Percentiles rank a stretch among this genome's conserved stretches.
These are phyloP conservation scores for Aleiodes sp. DNA, from an alignment of 1,140 invertebrate genomes.

Conservation along the genomic window DNA sequence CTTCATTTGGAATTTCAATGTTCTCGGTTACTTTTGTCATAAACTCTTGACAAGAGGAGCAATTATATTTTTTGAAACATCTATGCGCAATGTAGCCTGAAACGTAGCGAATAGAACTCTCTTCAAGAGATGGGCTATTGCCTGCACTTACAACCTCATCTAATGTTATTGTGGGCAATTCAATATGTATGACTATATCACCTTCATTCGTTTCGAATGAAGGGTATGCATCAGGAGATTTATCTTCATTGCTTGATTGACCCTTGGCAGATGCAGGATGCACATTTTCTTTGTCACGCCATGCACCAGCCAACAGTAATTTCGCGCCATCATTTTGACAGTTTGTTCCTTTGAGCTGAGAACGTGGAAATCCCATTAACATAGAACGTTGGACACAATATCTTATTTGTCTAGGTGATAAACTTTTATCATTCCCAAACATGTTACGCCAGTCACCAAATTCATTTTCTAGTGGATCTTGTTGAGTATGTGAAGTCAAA, in stretches of 20 bases:
- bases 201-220: too few relatives aligned
- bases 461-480: conserved; percentile 41
- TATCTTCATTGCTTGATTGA: too few relatives aligned
- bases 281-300: neutral
- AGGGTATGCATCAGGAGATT: too few relatives aligned
- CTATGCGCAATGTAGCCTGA: conserved; percentile 25
- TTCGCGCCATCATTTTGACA: neutral
- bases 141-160: neutral
- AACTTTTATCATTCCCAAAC: conserved; percentile 30
- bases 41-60: neutral
- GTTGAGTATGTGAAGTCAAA: conserved; percentile 37
- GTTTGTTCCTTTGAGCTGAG: neutral
- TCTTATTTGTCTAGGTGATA: conserved; percentile 23
- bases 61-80: conserved; percentile 25
- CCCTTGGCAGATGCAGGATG: neutral
- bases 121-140: neutral
- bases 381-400: neutral
- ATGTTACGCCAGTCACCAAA: conserved; percentile 33
- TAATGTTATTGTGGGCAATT: neutral
- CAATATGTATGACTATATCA: neutral
- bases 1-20: conserved; percentile 16
- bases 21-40: neutral
- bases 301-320: neutral
- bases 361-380: neutral
- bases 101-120: conserved; percentile 27